phyloP scores from a whole-genome alignment of 2,797 vertebrate species.

The Trichosurus vulpecula region DNA sequence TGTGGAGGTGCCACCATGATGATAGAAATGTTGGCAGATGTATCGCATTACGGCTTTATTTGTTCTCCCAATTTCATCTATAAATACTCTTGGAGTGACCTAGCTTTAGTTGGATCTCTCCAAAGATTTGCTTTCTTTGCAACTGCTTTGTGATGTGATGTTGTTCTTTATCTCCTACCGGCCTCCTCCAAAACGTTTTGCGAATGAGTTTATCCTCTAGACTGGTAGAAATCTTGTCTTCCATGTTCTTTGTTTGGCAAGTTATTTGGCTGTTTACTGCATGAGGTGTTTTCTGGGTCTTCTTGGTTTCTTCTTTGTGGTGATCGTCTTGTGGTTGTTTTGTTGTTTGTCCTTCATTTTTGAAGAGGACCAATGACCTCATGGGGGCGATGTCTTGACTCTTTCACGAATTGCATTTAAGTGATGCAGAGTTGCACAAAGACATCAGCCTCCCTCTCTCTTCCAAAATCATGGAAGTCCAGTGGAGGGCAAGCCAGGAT shows the following conservation, averaged over 20 bases:
- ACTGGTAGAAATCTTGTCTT: neutral
- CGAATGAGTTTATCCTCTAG: neutral
- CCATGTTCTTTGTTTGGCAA: neutral
- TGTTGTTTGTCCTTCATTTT: neutral
- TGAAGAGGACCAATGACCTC: neutral
- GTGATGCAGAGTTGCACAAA: neutral
- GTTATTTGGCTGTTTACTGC: neutral
- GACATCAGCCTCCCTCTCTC: neutral
- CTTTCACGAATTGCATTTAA: neutral
- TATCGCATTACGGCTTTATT: neutral
- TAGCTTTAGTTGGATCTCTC: neutral
- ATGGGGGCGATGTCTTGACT: neutral
- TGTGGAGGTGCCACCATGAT: neutral
- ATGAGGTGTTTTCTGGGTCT: neutral
- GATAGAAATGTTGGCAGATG: neutral
- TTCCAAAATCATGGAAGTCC: neutral
- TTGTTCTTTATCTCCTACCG: neutral
- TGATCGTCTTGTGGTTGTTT: neutral
- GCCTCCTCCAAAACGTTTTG: neutral
- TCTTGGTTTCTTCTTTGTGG: neutral
- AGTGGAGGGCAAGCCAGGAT: neutral
- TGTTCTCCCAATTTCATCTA: neutral
- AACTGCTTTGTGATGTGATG: neutral
- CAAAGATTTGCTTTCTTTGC: neutral
- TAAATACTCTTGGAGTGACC: neutral